Percentiles rank a stretch among this genome's conserved stretches.
Evolutionary conservation across 1,140 invertebrate species (phyloP).

Genomic region (Panagrolaimus sp.): DNA sequence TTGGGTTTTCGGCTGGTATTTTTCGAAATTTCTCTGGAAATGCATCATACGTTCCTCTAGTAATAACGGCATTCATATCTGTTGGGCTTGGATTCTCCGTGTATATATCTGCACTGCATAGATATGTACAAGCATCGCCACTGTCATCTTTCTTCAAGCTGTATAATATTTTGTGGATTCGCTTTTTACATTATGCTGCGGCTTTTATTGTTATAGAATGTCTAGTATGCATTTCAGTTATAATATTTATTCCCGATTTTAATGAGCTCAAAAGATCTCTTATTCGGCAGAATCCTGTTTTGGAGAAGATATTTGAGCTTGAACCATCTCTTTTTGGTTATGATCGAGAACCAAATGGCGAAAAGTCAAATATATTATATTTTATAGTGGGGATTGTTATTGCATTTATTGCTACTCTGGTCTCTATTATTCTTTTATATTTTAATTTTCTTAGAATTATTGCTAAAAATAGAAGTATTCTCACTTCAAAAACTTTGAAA

Average conservation of each 20-base stretch:
- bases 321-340: too few species aligned
- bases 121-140: neutral
- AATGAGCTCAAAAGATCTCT: neutral
- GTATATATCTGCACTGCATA: neutral
- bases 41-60: neutral
- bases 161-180: neutral
- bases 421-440: too few species aligned
- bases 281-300: neutral
- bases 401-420: too few species aligned
- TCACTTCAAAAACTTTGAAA: neutral
- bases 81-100: neutral
- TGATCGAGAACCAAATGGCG: too few species aligned
- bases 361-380: too few species aligned
- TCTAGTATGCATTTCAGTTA: neutral
- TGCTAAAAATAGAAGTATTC: neutral
- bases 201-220: neutral
- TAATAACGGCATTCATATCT: neutral
- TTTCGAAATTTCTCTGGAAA: neutral
- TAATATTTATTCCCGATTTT: neutral
- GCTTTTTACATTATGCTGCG: neutral
- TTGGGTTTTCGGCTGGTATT: constrained; percentile 12
- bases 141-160: neutral
- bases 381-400: too few species aligned
- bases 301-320: neutral
- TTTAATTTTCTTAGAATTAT: neutral